Base-by-base conservation (phyloP, 2,888 invertebrate species). In the Lochmaea capreae region DNA sequence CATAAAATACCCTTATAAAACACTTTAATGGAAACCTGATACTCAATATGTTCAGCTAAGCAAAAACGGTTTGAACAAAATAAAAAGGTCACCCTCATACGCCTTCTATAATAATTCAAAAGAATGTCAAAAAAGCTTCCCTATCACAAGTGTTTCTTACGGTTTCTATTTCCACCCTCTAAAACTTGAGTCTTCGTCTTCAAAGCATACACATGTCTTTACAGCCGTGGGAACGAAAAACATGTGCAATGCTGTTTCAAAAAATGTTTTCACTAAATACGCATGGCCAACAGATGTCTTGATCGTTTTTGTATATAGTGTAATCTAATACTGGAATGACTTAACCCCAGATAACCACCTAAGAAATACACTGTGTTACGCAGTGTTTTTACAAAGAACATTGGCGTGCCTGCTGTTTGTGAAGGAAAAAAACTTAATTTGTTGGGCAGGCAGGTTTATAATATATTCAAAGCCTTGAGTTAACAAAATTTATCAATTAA, bases 211-310 rank as follows among this genome's bases (percentile, higher is more conserved):
- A 84, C 83, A 83, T 84, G 84, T 82, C 81, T 82, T 80, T 82
- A 80, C 77, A 77, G 80, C 80, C 82, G 84, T 84, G 84, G 85
- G 85, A 84, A 85, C 84, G 81, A 78, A 71, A 81, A 84, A 84
- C 85, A 85, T 85, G 85, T 85, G 85, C 81, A 83, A 68, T 73
- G 75, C 43, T 71, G 59, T 83, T 79, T 81, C 84, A 82, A 78
- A 78, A 83, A 81, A 81, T 81, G 80, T 82, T 81, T 81, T 80
- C 84, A 82, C 79, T 79, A 67, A 49, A 72, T 69, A 71, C 43
- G 67, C 66, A 69, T 71, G 74, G 72, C 69, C 54, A 63, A 65
- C 76, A 78, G 74, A 78, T 77, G 77, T 77, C 76, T 77, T 68
- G 52, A n/a, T 57, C 70, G 42, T 63, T 67, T 69, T 63, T 66